Conservation (phyloP, 2,888 invertebrate genomes). For the Ophion ellenae region DNA sequence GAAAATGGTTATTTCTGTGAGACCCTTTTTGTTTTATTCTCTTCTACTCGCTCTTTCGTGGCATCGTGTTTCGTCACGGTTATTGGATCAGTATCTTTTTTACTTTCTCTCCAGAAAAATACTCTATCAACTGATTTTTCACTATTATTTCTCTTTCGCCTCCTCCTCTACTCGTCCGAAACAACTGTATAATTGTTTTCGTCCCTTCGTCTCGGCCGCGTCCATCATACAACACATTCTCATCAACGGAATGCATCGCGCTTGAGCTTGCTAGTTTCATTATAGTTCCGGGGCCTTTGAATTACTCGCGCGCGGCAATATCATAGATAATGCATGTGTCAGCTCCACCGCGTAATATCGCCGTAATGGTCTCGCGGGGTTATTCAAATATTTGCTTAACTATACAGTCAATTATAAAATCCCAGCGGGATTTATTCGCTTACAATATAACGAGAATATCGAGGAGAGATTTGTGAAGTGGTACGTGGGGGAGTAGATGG, state of each 20-base stretch:
- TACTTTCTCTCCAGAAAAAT: too few species aligned
- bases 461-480: conserved; percentile 44
- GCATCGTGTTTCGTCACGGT: too few species aligned
- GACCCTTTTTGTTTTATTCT: not conserved
- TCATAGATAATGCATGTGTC: conserved; percentile 42
- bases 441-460: conserved; percentile 50
- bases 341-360: conserved; percentile 38
- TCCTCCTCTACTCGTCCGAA: not conserved
- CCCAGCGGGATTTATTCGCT: conserved; percentile 33
- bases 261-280: conserved; percentile 1
- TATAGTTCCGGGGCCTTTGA: not conserved
- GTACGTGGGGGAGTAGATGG: not conserved
- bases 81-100: too few species aligned
- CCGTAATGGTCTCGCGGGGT: conserved; percentile 41
- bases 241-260: not conserved
- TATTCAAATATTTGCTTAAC: conserved; percentile 61
- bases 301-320: conserved; percentile 9
- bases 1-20: not conserved
- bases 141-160: too few species aligned
- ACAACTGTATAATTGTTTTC: not conserved
- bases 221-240: not conserved
- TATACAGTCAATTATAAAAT: conserved; percentile 55
- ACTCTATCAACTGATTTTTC: too few species aligned
- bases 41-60: not conserved
- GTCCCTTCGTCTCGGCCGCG: not conserved